Base-by-base conservation (phyloP, 2,888 invertebrate species). In the Melanophora roralis region DNA sequence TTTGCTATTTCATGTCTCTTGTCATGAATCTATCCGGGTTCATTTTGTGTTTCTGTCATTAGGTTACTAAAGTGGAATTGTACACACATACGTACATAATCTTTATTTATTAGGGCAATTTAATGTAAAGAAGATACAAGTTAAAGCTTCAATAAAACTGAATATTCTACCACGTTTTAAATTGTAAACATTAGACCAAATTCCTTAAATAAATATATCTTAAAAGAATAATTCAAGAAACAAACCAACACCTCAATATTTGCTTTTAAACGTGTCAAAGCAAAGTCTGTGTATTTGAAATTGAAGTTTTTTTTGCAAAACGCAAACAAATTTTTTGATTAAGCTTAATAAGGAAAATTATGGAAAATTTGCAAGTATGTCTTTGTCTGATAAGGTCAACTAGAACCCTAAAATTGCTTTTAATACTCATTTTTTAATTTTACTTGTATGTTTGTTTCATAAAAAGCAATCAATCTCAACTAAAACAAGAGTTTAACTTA, bases 71-170 rank as follows among this genome's bases (percentile, higher is more conserved):
- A 6, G 49, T 55, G 11, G 2, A 1, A 12, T 27, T 27, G 27
- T 27, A 27, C 27, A 27, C 6, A 27, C 27, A 5, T 27, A 27
- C 27, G 6, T n/a, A n/a, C 14, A 47, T 8, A 16, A 14, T 5
- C 19, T 36, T 19, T 64, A 64, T 74, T 68, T 68, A 69, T 68
- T 69, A 60, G 16, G 51, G 45, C 53, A 65, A 51, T 74, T 57
- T 78, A 74, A 78, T 57, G 51, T 74, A 74, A 64, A 40, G 57
- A 64, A 74, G 62, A 73, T 73, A 68, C 62, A 72, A 49, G 32
- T 62, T 60, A 73, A 60, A 51, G 68, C 34, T 55, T 73, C 43
- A 43, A 49, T 57, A 64, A 64, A 73, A 73, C 59, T 57, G 64
- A 68, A 62, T 53, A 55, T 36, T 36, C 32, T 53, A 21, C 23